Base-by-base conservation (phyloP, 2,888 invertebrate species). In the Caenorhabditis panamensis region DNA sequence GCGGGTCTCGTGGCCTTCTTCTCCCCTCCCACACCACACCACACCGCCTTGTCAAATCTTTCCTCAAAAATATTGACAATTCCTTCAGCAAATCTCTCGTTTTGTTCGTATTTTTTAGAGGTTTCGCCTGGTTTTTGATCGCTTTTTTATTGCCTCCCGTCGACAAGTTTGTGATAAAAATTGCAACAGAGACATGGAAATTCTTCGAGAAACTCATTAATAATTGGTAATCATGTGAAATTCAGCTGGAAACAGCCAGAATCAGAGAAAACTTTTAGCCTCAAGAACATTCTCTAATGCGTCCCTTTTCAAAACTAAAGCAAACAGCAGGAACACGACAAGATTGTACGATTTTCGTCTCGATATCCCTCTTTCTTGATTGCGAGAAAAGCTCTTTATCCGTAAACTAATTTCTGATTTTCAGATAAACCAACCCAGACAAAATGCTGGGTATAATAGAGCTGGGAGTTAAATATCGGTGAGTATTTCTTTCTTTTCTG, bases 31-130 rank as follows among this genome's bases (percentile, higher is more conserved):
- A 5, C 53, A 18, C 18, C 51, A 16, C 47, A 5, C 47, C 13
- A 16, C 47, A 5, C 16, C 26, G 20, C 24, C 64, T 64, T 56
- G 72, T 72, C 72, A 72, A 72, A 72, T 56, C 69, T 69, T 61
- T 49, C 36, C 56, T 64, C 64, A 68, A 68, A 67, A 76, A 67
- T 76, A 67, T 76, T 76, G 67, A 68, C 76, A 58, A 68, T 51
- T 66, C 56, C 9, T 58, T 41, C 36, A 20, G 20, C 18, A 0
- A 16, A 22, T 62, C 18, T 47, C 62, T 2, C 26, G 24, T 16
- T 22, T 62, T 49, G 6, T 47, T 18, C n/a, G n/a, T n/a, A n/a
- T 61, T 54, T 16, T 54, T 20, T 6, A 24, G 3, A 11, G 11
- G 16, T 56, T 59, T 59, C 26, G 4, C 8, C 26, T n/a, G 18